phyloP scores from a whole-genome alignment of 2,797 vertebrate species.

The Ataeniobius toweri region DNA sequence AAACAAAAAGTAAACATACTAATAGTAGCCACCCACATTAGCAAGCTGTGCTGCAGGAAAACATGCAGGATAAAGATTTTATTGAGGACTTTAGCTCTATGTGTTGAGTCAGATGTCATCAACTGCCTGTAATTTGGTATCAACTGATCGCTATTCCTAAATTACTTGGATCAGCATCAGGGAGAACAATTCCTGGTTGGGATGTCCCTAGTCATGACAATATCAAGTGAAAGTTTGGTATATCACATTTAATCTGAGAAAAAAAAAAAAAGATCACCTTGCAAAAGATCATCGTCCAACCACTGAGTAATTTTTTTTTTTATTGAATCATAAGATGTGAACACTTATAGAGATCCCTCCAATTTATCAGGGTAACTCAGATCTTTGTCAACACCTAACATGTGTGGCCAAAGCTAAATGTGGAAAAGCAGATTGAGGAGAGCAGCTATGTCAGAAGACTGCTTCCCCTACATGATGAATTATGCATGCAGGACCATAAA shows the following conservation, averaged over 20 bases:
- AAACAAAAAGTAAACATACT: neutral
- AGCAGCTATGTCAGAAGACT: conserved; percentile 38
- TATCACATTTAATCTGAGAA: conserved; percentile 13
- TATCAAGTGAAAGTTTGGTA: conserved; percentile 15
- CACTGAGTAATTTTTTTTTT: neutral
- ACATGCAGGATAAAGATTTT: neutral
- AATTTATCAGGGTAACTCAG: conserved; percentile 4
- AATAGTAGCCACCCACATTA: neutral
- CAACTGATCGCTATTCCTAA: neutral
- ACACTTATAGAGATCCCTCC: conserved; percentile 16
- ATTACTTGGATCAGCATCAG: no score
- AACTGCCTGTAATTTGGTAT: neutral
- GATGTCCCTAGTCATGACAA: neutral
- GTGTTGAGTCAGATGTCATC: neutral
- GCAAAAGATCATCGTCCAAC: neutral
- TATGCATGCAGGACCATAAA: conserved; percentile 58
- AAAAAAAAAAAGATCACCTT: conserved; percentile 11
- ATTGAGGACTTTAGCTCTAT: neutral
- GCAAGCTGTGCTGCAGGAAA: neutral
- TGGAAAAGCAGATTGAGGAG: conserved; percentile 41
- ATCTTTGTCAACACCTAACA: conserved; percentile 23
- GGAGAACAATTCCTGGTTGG: neutral
- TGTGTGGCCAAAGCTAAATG: conserved; percentile 31
- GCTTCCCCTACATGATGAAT: conserved; percentile 40
- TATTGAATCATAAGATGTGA: conserved; percentile 9